Base-by-base conservation (phyloP, 2,797 vertebrate genomes). In the Propithecus perrieri region DNA sequence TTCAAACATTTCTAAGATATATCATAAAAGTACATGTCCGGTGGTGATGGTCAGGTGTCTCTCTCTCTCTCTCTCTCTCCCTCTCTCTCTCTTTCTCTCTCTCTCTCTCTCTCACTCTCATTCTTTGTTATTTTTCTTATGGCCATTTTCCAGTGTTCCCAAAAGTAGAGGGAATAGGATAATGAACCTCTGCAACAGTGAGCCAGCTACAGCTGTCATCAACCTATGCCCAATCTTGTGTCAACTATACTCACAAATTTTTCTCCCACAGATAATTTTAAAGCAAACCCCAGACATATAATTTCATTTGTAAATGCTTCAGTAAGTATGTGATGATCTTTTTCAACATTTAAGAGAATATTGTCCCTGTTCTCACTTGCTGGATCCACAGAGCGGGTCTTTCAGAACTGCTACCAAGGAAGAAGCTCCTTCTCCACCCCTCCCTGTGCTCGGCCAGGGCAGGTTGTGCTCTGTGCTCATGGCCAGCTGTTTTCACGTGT, bases 221-320 rank as follows among this genome's bases (percentile, higher is more conserved):
- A 63, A 61, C 35, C 57, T 48, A 4, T 69, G 59, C 65, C 59
- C 84, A 69, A 11, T 75, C 63, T 89, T 85, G 7, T 80, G 95
- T 93, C 38, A 55, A 6, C 15, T 81, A 18, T 33, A 46, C 53
- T 94, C 72, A 74, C 20, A 35, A 80, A 43, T 24, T 75, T 74
- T 74, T 80, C 38, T 93, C 43, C 72, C 65, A 87, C 48, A 59
- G 71, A 96, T 67, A 26, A 96, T 85, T 84, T 65, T 92, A 88
- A 90, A 81, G 10, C 53, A 97, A 87, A 95, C 90, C 24, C 30
- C 69, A 85, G 30, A 53, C 28, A 79, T 72, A 78, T 4, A 26
- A 63, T 89, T 85, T 90, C 28, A 85, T 67, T 95, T 95, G n/a
- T 84, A 92, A 93, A 81, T 35, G 69, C 35, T 72, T 94, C 24